These are phyloP conservation scores for Caenorhabditis japonica DNA, from an alignment of 2,888 invertebrate species.

Conservation along the genomic window DNA sequence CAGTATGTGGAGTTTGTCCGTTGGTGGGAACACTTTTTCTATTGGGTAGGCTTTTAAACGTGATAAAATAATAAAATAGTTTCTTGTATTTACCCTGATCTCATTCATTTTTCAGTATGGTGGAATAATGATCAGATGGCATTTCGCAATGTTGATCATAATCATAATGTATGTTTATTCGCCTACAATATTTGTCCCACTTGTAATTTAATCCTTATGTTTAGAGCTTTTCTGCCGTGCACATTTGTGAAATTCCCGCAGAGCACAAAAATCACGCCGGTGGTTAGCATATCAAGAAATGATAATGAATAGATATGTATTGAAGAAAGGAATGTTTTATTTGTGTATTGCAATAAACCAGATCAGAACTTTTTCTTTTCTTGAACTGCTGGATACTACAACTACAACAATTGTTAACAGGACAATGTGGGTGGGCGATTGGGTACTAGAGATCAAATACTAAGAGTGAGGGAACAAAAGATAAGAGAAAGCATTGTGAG, in stretches of 20 bases:
- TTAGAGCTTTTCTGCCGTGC: constrained; percentile 14
- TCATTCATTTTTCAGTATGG: constrained; percentile 26
- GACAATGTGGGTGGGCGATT: constrained; percentile 24
- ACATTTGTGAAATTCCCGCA: constrained; percentile 27
- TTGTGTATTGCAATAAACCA: constrained; percentile 20
- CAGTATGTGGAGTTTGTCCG: not conserved
- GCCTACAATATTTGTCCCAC: not conserved
- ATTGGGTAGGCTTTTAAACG: constrained; percentile 14
- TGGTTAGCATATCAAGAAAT: constrained; percentile 5
- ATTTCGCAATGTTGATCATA: constrained; percentile 14
- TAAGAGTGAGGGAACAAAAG: constrained; percentile 1
- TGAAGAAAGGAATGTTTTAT: constrained; percentile 40
- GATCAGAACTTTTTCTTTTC: no score
- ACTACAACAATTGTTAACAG: no score
- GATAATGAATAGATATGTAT: constrained; percentile 2
- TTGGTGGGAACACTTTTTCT: constrained; percentile 7
- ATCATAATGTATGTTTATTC: constrained; percentile 17
- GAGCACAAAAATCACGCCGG: constrained; percentile 12
- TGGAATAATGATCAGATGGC: constrained; percentile 26
- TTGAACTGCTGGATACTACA: no score
- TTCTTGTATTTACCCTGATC: not conserved
- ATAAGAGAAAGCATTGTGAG: not conserved
- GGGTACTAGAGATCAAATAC: constrained; percentile 38
- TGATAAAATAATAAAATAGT: not conserved
- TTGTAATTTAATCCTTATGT: constrained; percentile 4